Evolutionary conservation across 1,140 invertebrate genomes (phyloP), one percentile per base, ranked within the genome.

Genomic region (Scaptomyza pallida): DNA sequence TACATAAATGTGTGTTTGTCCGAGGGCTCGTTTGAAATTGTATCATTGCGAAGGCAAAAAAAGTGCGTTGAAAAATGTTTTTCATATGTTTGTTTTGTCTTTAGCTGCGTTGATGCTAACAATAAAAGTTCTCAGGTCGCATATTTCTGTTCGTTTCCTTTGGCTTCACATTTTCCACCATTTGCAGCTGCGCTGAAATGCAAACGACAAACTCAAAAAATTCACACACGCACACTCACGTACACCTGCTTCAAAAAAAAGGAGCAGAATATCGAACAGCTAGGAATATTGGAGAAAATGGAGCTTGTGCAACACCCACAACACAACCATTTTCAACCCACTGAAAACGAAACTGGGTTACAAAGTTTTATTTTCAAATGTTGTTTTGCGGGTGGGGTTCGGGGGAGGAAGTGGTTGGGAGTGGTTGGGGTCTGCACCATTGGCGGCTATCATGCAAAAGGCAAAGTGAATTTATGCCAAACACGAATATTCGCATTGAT

Each of bases 401-500:
- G n/a, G 10, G 9, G 23, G n/a, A 13, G 50, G 12, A 8, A 33
- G 21, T 15, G 5, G 9, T 45, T 40, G 41, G 26, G 8, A n/a
- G 44, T 41, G 54, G 51, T 35, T 26, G 40, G 47, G 55, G 43
- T 19, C 35, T 30, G 13, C 17, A 6, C 23, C 23, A 26, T 26
- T 26, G 63, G 13, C 0, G 30, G 41, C 23, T 57, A 57, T 48
- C 48, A 55, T 44, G 51, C 51, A 21, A 17, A n/a, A 23, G 54
- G 21, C 69, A 67, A 85, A 85, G 69, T 65, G 74, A 85, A 81
- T 85, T 86, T 85, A 86, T 85, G 81, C 81, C 81, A 65, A 85
- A 51, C 57, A 77, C 73, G 77, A 85, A 85, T 83, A 73, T 85
- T 83, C 85, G 72, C 81, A 83, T 83, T 86, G 81, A 86, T 85